phyloP scores from a whole-genome alignment of 2,113 vertebrate genomes.

The Pachypanchax playfairii region DNA sequence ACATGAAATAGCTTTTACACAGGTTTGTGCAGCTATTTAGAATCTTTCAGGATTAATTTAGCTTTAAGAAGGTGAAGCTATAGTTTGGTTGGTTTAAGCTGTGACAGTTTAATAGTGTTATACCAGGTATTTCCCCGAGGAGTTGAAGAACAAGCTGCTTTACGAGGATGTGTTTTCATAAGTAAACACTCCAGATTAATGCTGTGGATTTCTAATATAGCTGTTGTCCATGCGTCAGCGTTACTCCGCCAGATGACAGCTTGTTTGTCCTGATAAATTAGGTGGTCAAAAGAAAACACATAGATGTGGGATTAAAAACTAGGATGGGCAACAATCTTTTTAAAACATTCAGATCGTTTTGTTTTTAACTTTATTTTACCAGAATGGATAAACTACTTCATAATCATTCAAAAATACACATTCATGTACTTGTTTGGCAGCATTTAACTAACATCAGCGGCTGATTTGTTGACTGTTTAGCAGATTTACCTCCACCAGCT shows the following conservation, averaged over 20 bases:
- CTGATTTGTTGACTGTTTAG: too few species aligned
- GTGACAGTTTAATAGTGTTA: not conserved
- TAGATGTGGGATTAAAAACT: too few species aligned
- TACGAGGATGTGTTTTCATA: not conserved
- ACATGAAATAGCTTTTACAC: not conserved
- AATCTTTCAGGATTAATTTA: not conserved
- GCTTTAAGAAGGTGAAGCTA: not conserved
- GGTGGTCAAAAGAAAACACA: not conserved
- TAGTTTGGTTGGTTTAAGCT: not conserved
- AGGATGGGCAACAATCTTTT: too few species aligned
- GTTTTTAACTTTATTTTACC: too few species aligned
- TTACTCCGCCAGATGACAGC: not conserved
- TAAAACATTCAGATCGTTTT: too few species aligned
- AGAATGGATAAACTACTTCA: too few species aligned
- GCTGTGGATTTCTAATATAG: not conserved
- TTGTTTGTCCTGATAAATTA: too few species aligned
- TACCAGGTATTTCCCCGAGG: not conserved
- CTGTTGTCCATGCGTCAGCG: not conserved
- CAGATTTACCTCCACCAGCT: too few species aligned
- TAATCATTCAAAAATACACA: too few species aligned
- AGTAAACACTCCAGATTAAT: not conserved
- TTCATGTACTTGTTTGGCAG: too few species aligned
- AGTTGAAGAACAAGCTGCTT: not conserved
- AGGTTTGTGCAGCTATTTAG: not conserved
- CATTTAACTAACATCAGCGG: too few species aligned